Base-by-base conservation (phyloP, 2,797 vertebrate species). In the Diceros bicornis region DNA sequence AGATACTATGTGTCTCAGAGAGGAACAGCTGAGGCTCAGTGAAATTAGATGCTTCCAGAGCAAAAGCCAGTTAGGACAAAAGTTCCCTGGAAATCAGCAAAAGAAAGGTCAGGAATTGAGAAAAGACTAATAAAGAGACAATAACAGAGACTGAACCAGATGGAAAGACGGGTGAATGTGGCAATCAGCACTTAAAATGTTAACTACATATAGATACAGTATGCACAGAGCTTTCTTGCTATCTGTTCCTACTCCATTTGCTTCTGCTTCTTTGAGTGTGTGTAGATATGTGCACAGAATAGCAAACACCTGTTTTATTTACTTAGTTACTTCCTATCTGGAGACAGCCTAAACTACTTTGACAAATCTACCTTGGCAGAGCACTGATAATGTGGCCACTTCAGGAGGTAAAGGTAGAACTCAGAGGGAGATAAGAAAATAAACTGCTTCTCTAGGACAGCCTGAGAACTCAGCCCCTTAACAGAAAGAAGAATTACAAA, bases 11-110 rank as follows among this genome's bases (percentile, higher is more conserved):
- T 83, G 7, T 94, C 66, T 96, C 52, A 84, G 37, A 94, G 34
- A 83, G 52, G 44, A 93, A 96, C 13, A 41, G 9, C 47, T 94
- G 20, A 61, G 34, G n/a, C 14, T 21, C 41, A 71, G 12, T n/a
- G 44, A 83, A 59, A 78, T 66, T 44, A 84, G 32, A 74, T 64
- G 20, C 59, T 88, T 87, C 44, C 88, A 96, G n/a, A 78, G 32
- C 55, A 71, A 96, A 93, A 94, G 4, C n/a, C 27, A 82, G 12
- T 89, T 68, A 87, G 50, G 77, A 52, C n/a, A 72, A 86, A 95
- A 87, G 41, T 87, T 77, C 34, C 72, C 34, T 95, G 69, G 74
- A 94, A 89, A 94, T 72, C 23, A 81, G 9, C 77, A 25, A 91
- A 57, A 89, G 44, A 89, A 89, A 78, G 25, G 1, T 6, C 29